These are phyloP conservation scores for Palythoa grandis DNA, from an alignment of 92 coral and sea anemone genomes.

Conservation along the genomic window DNA sequence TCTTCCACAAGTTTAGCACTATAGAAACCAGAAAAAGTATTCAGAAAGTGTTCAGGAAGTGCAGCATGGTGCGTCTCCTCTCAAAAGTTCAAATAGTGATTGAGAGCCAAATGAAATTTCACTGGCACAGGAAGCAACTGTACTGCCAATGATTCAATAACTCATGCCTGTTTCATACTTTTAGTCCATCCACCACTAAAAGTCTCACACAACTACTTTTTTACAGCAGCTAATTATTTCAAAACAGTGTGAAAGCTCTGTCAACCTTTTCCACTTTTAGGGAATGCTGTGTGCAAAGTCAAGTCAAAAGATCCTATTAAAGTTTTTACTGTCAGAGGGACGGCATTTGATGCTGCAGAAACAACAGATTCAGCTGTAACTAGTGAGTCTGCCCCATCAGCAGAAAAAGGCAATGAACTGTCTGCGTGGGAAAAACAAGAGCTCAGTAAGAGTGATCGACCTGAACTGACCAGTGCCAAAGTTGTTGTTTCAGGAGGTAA, in stretches of 20 bases:
- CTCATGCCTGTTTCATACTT: background rate
- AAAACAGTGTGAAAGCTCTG: no score
- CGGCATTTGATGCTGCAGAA: conserved; percentile 90
- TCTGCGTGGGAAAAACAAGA: conserved; percentile 88
- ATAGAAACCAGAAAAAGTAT: no score
- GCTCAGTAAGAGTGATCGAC: conserved; percentile 90
- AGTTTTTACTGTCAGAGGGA: conserved; percentile 91
- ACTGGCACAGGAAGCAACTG: no score
- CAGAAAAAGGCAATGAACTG: conserved; percentile 86
- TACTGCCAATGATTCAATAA: no score
- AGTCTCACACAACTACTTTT: no score
- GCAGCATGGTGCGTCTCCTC: no score
- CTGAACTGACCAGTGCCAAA: conserved; percentile 95
- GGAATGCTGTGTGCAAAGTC: conserved; percentile 93
- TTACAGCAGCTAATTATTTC: no score
- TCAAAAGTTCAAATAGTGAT: no score
- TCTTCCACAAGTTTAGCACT: no score
- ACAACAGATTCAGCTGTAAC: conserved; percentile 81
- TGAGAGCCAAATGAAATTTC: no score
- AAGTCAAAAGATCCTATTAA: conserved; percentile 88
- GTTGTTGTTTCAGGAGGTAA: conserved; percentile 97
- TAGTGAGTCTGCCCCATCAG: conserved; percentile 88
- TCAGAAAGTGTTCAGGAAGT: no score
- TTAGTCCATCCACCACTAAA: background rate
- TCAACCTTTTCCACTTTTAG: conserved; percentile 44